Base-by-base conservation (phyloP, 2,797 vertebrate genomes). In the Lerista edwardsae region DNA sequence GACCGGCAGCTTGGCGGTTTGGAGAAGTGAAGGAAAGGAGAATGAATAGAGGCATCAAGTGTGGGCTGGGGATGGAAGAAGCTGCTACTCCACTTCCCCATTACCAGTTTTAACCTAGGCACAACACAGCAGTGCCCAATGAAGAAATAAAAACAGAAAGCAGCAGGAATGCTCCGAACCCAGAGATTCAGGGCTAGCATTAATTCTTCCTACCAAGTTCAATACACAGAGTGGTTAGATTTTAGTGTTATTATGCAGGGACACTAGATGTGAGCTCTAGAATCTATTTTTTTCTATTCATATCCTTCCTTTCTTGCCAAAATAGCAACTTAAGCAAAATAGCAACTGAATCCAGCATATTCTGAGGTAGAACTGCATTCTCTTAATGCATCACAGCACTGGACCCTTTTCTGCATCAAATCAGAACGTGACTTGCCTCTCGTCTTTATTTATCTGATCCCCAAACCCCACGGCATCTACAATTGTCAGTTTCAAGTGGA, bases 401-500 rank as follows among this genome's bases (percentile, higher is more conserved):
- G 69, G 1, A 87, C 17, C 55, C 21, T 2, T 78, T 82, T 64
- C 69, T 84, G 61, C 64, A 0, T 84, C 80, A 89, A 86, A 89
- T 84, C 82, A 83, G 93, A 92, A 88, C 76, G 47, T 83, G 80
- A 90, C 97, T 96, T 96, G 99, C 99, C 99, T 99, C 87, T 99
- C 98, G 1, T 99, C 99, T 92, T 99, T 99, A 91, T 99, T 99
- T 83, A 99, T 99, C 95, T 99, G 99, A 79, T 99, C 99, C 4
- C 99, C 99, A 3, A 99, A 99, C 57, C 99, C 99, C 3, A 99
- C 99, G 0, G 98, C 98, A 29, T 99, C 98, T 57, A 99, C 98
- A 0, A 99, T 98, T 0, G 99, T 99, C 41, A 99, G 95, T 84
- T 99, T 99, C 25, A 99, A 97, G 89, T 99, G 97, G 44, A 99